Evolutionary conservation across 2,888 invertebrate genomes (phyloP).

Genomic region (Clanis bilineata): DNA sequence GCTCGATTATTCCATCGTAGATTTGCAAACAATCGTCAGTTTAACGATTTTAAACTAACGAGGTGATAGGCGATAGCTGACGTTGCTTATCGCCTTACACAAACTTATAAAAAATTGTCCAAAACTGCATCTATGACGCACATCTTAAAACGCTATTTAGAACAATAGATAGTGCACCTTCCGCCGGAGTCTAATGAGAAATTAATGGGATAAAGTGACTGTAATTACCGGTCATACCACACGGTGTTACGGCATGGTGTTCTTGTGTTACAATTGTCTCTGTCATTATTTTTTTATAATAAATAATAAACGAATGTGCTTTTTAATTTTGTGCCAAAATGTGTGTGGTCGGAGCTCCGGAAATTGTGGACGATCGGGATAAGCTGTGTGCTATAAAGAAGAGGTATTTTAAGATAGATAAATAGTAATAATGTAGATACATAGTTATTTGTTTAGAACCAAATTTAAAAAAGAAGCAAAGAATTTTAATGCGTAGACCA

Average conservation of each 20-base stretch:
- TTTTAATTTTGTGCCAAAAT: conserved; percentile 38
- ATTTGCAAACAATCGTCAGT: neutral
- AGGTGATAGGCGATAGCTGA: neutral
- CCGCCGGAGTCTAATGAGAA: conserved; percentile 55
- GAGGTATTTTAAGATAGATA: conserved; percentile 41
- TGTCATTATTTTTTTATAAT: conserved; percentile 16
- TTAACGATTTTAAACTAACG: conserved; percentile 1
- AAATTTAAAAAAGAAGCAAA: too few species aligned
- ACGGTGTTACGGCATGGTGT: conserved; percentile 35
- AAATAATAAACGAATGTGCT: conserved; percentile 22
- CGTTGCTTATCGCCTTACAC: neutral
- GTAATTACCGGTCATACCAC: conserved; percentile 47
- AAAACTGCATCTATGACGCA: conserved; percentile 60
- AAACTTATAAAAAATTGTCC: conserved; percentile 31
- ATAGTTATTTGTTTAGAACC: too few species aligned
- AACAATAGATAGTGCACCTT: conserved; percentile 54
- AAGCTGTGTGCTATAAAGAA: conserved; percentile 53
- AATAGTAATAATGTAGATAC: neutral
- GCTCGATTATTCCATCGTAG: neutral
- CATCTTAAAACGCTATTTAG: conserved; percentile 60
- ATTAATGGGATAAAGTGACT: conserved; percentile 60
- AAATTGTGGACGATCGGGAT: conserved; percentile 25
- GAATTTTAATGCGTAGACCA: too few species aligned
- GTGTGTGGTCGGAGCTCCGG: conserved; percentile 54
- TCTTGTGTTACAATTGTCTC: conserved; percentile 35